Percentiles rank a stretch among this genome's conserved stretches.
These are phyloP conservation scores for Nasonia vitripennis DNA, from an alignment of 1,140 invertebrate genomes.

Conservation along the genomic window DNA sequence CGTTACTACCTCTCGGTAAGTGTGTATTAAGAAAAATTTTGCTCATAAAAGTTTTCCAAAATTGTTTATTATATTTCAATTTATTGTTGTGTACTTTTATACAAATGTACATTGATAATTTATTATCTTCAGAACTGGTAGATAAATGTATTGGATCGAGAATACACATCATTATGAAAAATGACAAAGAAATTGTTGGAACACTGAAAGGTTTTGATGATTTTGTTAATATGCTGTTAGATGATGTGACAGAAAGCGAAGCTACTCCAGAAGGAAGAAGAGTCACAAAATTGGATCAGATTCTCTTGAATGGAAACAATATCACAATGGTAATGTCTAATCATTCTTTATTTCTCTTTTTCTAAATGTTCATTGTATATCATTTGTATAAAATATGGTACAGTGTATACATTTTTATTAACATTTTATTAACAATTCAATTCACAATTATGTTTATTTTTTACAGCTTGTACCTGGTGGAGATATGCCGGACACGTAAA, in stretches of 20 bases:
- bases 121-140: conserved; percentile 88
- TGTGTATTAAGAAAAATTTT: conserved; percentile 9
- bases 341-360: not conserved
- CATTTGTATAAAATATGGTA: not conserved
- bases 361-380: not conserved
- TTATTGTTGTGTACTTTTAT: not conserved
- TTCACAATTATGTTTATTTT: conserved; percentile 56
- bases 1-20: conserved; percentile 82
- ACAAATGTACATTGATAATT: not conserved
- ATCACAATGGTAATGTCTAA: conserved; percentile 92
- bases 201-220: conserved; percentile 98
- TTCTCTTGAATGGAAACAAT: conserved; percentile 99
- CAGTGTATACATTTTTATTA: conserved; percentile 16
- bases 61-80: not conserved
- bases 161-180: conserved; percentile 99
- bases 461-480: conserved; percentile 82
- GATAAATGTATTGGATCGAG: conserved; percentile 99
- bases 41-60: not conserved
- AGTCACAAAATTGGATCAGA: conserved; percentile 98
- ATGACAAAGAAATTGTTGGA: conserved; percentile 99
- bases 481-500: conserved; percentile 79
- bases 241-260: conserved; percentile 96
- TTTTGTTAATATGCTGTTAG: conserved; percentile 98
- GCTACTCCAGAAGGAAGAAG: conserved; percentile 96
- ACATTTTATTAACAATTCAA: conserved; percentile 22